phyloP scores from a whole-genome alignment of 2,888 invertebrate genomes.

The Zhuqinia jingwanae region DNA sequence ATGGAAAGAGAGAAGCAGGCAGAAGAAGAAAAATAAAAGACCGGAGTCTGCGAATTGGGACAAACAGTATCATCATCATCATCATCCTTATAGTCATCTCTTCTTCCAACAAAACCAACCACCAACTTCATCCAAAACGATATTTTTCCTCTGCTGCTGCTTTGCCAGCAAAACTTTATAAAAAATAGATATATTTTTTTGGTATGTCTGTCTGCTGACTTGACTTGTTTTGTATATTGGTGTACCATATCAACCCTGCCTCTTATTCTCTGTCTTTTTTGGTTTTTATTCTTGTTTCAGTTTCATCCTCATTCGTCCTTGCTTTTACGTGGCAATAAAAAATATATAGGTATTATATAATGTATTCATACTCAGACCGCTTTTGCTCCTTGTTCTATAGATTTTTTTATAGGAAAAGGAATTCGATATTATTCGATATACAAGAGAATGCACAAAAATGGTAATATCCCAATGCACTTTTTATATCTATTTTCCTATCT shows the following conservation, averaged over 20 bases:
- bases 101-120: too few relatives aligned
- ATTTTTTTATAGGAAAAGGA: too few relatives aligned
- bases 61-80: conserved; percentile 71
- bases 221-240: too few relatives aligned
- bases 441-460: conserved; percentile 48
- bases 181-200: too few relatives aligned
- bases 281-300: conserved; percentile 11
- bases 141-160: too few relatives aligned
- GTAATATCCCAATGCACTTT: conserved; percentile 53
- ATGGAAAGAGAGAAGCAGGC: conserved; percentile 28
- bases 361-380: neutral
- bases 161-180: too few relatives aligned
- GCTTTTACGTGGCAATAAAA: too few relatives aligned
- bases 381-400: too few relatives aligned
- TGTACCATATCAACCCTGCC: conserved; percentile 71
- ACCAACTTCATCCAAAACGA: too few relatives aligned
- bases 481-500: conserved; percentile 4
- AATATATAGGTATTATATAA: neutral
- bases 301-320: conserved; percentile 16
- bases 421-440: too few relatives aligned
- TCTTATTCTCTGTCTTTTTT: neutral
- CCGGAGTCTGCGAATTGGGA: conserved; percentile 78
- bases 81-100: too few relatives aligned
- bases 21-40: conserved; percentile 26
- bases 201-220: too few relatives aligned